These are phyloP conservation scores for Rhingia campestris DNA, from an alignment of 2,888 invertebrate species.

Conservation along the genomic window DNA sequence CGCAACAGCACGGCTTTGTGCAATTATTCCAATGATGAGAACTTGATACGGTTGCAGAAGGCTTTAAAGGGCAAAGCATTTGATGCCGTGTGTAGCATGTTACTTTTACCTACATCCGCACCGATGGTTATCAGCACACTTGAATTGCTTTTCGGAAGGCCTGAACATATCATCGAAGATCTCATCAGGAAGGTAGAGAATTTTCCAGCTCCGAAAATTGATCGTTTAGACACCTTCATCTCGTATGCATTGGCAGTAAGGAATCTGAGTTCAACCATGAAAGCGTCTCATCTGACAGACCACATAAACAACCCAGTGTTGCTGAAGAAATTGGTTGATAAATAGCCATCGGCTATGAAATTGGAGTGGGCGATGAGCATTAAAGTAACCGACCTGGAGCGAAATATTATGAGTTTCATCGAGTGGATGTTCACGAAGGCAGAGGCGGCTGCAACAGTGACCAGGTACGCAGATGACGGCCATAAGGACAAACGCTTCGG, in stretches of 20 bases:
- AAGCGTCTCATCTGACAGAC: constrained; percentile 34
- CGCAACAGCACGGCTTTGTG: constrained; percentile 45
- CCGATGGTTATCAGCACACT: constrained; percentile 57
- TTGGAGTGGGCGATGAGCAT: constrained; percentile 63
- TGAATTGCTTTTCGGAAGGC: constrained; percentile 58
- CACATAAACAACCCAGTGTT: constrained; percentile 58
- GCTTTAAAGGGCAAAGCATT: constrained; percentile 32
- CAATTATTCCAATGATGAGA: constrained; percentile 41
- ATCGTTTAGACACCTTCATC: constrained; percentile 49
- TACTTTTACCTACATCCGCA: constrained; percentile 39
- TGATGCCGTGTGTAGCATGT: constrained; percentile 46
- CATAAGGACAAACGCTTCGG: constrained; percentile 14
- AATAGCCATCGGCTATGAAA: constrained; percentile 54
- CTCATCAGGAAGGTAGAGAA: constrained; percentile 35
- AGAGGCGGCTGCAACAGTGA: constrained; percentile 37
- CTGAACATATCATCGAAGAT: constrained; percentile 55
- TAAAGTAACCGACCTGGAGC: background rate
- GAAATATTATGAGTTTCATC: constrained; percentile 34
- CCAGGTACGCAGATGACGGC: constrained; percentile 7
- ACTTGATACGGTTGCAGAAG: constrained; percentile 18
- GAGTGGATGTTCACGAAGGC: constrained; percentile 56
- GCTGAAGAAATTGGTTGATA: constrained; percentile 59
- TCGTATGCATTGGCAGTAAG: constrained; percentile 49
- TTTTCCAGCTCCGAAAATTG: constrained; percentile 28
- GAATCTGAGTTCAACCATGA: constrained; percentile 57